A percentile compares a stretch with the other conserved stretches of the same genome.
Evolutionary conservation across 2,888 invertebrate genomes (phyloP).

Genomic region (Tiliacea aurago): DNA sequence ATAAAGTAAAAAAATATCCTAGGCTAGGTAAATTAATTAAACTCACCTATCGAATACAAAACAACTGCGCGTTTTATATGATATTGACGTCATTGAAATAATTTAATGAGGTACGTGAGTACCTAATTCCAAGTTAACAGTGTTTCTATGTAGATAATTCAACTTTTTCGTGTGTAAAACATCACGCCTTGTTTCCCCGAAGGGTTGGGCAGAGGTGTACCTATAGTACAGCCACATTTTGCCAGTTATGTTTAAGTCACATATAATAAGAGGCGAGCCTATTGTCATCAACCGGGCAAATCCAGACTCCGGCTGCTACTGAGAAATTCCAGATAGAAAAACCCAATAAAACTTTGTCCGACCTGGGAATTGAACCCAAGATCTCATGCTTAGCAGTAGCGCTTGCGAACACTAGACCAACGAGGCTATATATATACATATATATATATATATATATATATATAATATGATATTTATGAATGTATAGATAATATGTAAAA

Average conservation of each 20-base stretch:
- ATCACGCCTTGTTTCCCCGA: neutral
- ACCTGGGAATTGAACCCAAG: neutral
- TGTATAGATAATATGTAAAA: too few relatives aligned
- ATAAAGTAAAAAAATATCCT: too few relatives aligned
- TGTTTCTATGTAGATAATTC: neutral
- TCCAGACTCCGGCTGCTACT: neutral
- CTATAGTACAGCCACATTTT: too few relatives aligned
- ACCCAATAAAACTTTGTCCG: neutral
- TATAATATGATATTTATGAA: too few relatives aligned
- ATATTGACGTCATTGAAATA: constrained; percentile 40
- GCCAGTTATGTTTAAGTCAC: neutral
- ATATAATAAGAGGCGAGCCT: too few relatives aligned
- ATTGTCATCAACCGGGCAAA: neutral
- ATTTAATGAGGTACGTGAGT: constrained; percentile 19
- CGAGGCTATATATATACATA: too few relatives aligned
- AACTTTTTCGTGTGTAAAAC: neutral
- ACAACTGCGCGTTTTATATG: constrained; percentile 24
- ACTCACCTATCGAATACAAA: constrained; percentile 21
- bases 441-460: too few relatives aligned
- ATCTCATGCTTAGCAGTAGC: neutral
- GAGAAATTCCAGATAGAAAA: neutral
- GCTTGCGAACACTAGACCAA: neutral
- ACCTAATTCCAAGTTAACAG: neutral
- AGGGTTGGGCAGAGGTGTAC: neutral
- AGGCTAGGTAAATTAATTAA: neutral